phyloP scores from a whole-genome alignment of 2,888 invertebrate species.

The Tiphia femorata region DNA sequence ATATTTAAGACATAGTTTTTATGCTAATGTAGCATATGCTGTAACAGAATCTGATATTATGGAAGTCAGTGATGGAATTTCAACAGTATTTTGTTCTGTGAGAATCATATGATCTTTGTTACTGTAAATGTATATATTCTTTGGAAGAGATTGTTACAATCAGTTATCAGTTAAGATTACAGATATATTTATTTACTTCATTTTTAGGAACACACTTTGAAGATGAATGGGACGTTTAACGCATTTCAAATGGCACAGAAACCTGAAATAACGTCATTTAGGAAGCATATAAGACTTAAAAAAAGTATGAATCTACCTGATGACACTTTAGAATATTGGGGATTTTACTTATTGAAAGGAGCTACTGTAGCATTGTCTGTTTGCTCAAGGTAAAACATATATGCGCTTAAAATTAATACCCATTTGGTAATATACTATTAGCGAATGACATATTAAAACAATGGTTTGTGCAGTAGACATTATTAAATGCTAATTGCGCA shows the following conservation, averaged over 20 bases:
- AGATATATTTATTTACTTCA: constrained; percentile 6
- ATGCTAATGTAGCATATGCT: constrained; percentile 82
- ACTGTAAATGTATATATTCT: not conserved
- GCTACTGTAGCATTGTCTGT: constrained; percentile 83
- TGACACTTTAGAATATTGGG: constrained; percentile 90
- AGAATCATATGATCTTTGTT: constrained; percentile 21
- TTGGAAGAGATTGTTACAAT: not conserved
- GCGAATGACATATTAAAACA: no score
- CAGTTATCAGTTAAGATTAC: constrained; percentile 2
- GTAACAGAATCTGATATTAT: constrained; percentile 89
- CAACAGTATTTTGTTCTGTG: constrained; percentile 82
- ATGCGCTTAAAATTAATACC: not conserved
- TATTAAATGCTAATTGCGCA: not conserved
- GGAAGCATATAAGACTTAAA: constrained; percentile 82
- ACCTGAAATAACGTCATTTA: constrained; percentile 77
- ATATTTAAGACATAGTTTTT: constrained; percentile 81
- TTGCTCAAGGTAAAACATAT: constrained; percentile 76
- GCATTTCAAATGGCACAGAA: constrained; percentile 81
- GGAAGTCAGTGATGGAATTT: constrained; percentile 85
- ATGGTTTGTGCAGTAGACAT: no score
- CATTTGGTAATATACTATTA: not conserved
- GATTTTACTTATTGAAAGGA: constrained; percentile 85
- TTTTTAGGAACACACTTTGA: constrained; percentile 78
- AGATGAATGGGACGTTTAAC: constrained; percentile 81
- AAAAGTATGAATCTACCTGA: constrained; percentile 88